phyloP scores from a whole-genome alignment of 2,888 invertebrate species.

The Drosophila differens region DNA sequence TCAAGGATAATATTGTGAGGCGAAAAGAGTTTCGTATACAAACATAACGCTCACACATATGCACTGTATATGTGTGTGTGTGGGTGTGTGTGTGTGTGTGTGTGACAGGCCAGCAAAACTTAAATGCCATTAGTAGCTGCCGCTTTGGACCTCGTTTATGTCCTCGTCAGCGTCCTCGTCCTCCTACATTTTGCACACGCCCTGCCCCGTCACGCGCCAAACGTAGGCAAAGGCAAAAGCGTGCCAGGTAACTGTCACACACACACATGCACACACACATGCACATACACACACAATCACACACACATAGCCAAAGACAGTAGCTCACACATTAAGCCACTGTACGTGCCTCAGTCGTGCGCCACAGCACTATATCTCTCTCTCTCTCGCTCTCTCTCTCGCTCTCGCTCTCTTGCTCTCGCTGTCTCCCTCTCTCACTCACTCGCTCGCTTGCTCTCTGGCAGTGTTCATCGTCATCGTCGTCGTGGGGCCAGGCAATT shows the following conservation, averaged over 20 bases:
- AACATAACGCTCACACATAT: constrained; percentile 39
- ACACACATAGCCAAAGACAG: constrained; percentile 14
- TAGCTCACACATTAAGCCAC: constrained; percentile 62
- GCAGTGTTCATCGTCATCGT: constrained; percentile 13
- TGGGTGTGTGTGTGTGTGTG: constrained; percentile 27
- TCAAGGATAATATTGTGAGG: constrained; percentile 64
- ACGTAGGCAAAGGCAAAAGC: constrained; percentile 58
- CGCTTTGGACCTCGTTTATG: constrained; percentile 48
- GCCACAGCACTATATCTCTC: constrained; percentile 13
- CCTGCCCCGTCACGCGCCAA: constrained; percentile 18
- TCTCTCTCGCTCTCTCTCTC: constrained; percentile 11
- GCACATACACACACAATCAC: constrained; percentile 12
- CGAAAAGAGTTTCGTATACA: constrained; percentile 58
- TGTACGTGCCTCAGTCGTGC: constrained; percentile 62
- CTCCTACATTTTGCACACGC: constrained; percentile 1
- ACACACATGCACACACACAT: constrained; percentile 33
- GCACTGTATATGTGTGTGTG: constrained; percentile 3
- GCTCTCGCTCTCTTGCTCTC: not conserved
- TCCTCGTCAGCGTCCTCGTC: constrained; percentile 50
- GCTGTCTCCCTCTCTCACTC: not conserved
- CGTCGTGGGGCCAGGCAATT: constrained; percentile 67
- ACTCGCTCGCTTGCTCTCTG: constrained; percentile 4
- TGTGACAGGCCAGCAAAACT: constrained; percentile 69
- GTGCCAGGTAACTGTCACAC: constrained; percentile 77
- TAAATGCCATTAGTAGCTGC: constrained; percentile 77